Conservation (phyloP, 2,888 invertebrate species). For the Oscheius sp. region DNA sequence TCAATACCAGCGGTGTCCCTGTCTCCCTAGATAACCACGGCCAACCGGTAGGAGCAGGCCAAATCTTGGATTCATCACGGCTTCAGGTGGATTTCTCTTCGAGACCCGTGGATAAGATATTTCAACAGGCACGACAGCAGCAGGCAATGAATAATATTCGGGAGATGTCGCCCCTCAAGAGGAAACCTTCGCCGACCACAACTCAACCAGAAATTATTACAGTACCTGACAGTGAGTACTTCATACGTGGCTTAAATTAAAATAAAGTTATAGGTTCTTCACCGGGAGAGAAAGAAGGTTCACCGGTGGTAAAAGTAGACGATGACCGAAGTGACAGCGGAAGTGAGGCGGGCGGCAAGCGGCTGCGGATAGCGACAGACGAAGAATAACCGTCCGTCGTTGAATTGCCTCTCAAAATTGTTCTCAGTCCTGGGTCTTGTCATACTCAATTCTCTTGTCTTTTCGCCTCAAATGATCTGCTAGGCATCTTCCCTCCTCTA, state of each 20-base stretch:
- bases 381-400: conserved; percentile 40
- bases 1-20: conserved; percentile 61
- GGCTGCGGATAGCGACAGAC: conserved; percentile 59
- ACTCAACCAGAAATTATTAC: background rate
- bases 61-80: background rate
- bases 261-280: background rate
- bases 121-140: conserved; percentile 66
- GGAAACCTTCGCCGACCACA: conserved; percentile 8
- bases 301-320: conserved; percentile 38
- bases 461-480: conserved; percentile 27
- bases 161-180: conserved; percentile 28
- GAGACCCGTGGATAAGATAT: conserved; percentile 69
- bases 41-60: conserved; percentile 47
- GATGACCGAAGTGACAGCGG: conserved; percentile 41
- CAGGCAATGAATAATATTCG: conserved; percentile 41
- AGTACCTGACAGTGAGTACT: background rate
- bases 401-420: background rate
- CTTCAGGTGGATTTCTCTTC: conserved; percentile 67
- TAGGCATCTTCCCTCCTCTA: background rate
- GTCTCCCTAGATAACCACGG: conserved; percentile 61
- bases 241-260: too few species aligned
- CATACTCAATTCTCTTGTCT: conserved; percentile 32
- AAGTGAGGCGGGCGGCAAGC: conserved; percentile 47
- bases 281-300: background rate
- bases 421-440: conserved; percentile 31